Evolutionary conservation across 2,113 vertebrate genomes (phyloP).

Genomic region (Picathartes gymnocephalus): DNA sequence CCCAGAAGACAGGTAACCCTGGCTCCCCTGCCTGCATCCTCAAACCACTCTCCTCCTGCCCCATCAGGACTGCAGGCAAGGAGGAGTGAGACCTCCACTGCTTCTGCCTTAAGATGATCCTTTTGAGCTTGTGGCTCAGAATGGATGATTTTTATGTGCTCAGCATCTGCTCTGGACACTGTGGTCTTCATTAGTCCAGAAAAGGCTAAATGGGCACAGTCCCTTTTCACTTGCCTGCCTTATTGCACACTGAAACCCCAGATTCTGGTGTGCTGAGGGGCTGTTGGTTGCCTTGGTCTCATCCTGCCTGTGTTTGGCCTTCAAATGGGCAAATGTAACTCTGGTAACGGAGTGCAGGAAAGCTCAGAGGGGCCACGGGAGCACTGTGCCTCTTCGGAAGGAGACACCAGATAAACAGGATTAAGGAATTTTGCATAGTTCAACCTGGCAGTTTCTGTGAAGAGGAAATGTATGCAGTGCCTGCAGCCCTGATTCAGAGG

Average conservation of each 20-base stretch:
- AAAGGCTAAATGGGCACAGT: background rate
- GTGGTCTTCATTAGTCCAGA: background rate
- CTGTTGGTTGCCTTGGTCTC: background rate
- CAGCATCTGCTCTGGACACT: background rate
- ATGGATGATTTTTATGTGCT: background rate
- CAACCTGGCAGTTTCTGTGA: slow-evolving; percentile 18
- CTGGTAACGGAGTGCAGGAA: background rate
- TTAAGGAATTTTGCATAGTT: slow-evolving; percentile 28
- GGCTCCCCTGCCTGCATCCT: background rate
- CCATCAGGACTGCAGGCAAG: background rate
- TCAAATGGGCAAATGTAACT: background rate
- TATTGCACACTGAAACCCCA: background rate
- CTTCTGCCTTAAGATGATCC: background rate
- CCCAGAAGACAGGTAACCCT: background rate
- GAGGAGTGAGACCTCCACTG: rapidly evolving
- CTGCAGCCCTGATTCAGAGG: background rate
- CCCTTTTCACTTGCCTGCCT: background rate
- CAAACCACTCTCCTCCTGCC: background rate
- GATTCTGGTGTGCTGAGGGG: background rate
- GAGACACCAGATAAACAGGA: slow-evolving; percentile 51
- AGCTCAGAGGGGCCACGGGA: background rate
- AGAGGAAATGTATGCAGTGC: slow-evolving; percentile 44
- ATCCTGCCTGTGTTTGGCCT: background rate
- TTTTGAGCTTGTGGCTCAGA: background rate
- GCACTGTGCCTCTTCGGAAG: background rate